A percentile compares a stretch with the other conserved stretches of the same genome.
Conservation (phyloP, 2,888 invertebrate genomes). For the Cremastinae sp. region DNA sequence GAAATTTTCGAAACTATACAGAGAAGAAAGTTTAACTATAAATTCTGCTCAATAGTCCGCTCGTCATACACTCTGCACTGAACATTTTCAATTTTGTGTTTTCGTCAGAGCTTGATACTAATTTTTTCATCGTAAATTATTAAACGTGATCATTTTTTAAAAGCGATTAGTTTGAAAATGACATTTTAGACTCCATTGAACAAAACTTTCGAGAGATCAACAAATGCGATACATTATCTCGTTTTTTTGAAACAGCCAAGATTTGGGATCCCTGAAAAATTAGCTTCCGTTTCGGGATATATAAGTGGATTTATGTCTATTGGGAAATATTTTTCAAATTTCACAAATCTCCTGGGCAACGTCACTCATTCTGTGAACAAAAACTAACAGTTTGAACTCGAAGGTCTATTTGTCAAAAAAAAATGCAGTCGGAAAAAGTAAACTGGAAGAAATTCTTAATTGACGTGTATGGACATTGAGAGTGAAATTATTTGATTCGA, state of each 20-base stretch:
- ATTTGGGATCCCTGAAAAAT: conserved; percentile 45
- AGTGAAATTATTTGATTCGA: conserved; percentile 8
- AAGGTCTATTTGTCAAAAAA: conserved; percentile 26
- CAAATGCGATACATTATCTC: conserved; percentile 12
- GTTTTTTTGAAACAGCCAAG: conserved; percentile 30
- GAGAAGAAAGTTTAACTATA: conserved; percentile 34
- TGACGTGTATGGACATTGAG: conserved; percentile 20
- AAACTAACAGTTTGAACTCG: conserved; percentile 20
- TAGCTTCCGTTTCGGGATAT: conserved; percentile 36
- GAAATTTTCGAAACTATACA: conserved; percentile 68
- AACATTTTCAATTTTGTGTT: no score
- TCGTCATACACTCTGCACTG: neutral
- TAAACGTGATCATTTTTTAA: neutral
- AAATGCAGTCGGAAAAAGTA: conserved; percentile 1
- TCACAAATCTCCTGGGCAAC: conserved; percentile 33
- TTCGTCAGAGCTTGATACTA: neutral
- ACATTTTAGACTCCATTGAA: neutral
- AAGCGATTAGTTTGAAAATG: neutral
- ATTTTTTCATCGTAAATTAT: neutral
- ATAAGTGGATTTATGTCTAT: conserved; percentile 2
- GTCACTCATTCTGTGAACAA: conserved; percentile 34
- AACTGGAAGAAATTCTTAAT: conserved; percentile 16
- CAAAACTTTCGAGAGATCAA: neutral
- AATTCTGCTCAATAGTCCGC: conserved; percentile 20
- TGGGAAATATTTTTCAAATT: conserved; percentile 50